Percentiles rank a stretch among this genome's conserved stretches.
phyloP scores from a whole-genome alignment of 2,797 vertebrate species.

The Macroramphosus scolopax region DNA sequence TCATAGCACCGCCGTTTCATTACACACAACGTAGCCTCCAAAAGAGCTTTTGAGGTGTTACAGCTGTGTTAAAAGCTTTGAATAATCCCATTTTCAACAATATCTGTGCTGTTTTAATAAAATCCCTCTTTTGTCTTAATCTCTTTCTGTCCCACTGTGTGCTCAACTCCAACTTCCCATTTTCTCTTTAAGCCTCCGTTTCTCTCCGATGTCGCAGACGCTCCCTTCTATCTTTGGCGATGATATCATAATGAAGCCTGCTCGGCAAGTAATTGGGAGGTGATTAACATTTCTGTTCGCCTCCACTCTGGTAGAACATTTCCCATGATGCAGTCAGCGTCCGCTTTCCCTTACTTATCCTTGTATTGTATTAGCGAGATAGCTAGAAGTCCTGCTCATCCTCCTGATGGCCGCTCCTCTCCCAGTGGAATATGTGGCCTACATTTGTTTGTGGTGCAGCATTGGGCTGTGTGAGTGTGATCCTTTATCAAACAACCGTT shows the following conservation, averaged over 20 bases:
- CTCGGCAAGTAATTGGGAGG: slow-evolving; percentile 40
- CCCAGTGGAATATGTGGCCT: slow-evolving; percentile 75
- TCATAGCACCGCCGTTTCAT: slow-evolving; percentile 13
- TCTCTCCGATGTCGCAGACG: slow-evolving; percentile 15
- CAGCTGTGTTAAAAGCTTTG: slow-evolving; percentile 11
- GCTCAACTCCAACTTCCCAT: slow-evolving; percentile 12
- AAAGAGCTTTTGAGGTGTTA: slow-evolving; percentile 19
- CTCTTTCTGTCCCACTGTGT: neutral
- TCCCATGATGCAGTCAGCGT: slow-evolving; percentile 28
- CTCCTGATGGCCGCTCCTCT: slow-evolving; percentile 55
- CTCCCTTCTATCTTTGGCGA: slow-evolving; percentile 18
- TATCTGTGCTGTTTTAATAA: slow-evolving; percentile 16
- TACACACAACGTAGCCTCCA: slow-evolving; percentile 6
- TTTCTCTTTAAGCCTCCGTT: slow-evolving; percentile 19
- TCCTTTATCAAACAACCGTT: slow-evolving; percentile 33
- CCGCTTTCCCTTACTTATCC: slow-evolving; percentile 43
- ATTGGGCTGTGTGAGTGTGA: slow-evolving; percentile 21
- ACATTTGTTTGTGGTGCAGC: slow-evolving; percentile 72
- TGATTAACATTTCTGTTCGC: slow-evolving; percentile 53
- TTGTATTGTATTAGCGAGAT: slow-evolving; percentile 50
- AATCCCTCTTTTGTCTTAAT: slow-evolving; percentile 15
- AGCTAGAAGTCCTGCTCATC: slow-evolving; percentile 57
- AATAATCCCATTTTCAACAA: slow-evolving; percentile 11
- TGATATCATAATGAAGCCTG: slow-evolving; percentile 46
- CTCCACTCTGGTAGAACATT: slow-evolving; percentile 29